Percentiles rank a stretch among this genome's conserved stretches.
Evolutionary conservation across 2,797 vertebrate species (phyloP).

Genomic region (Hippopotamyrus pictus): DNA sequence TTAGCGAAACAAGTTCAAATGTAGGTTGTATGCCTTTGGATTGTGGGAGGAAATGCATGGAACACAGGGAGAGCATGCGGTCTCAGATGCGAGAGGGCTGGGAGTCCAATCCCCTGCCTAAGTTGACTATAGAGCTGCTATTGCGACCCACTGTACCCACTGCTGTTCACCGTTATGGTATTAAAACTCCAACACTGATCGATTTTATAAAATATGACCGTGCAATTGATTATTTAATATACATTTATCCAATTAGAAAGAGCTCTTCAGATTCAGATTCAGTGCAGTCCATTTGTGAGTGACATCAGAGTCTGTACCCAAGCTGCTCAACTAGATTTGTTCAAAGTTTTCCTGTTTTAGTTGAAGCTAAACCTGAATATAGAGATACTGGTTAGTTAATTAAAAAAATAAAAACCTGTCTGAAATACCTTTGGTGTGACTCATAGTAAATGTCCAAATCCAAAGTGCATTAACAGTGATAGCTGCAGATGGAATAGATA

Average conservation of each 20-base stretch:
- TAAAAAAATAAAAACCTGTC: conserved; percentile 45
- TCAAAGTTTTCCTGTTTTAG: conserved; percentile 31
- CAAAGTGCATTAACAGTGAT: conserved; percentile 57
- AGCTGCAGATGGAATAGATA: conserved; percentile 38
- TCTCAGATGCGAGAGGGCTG: not conserved
- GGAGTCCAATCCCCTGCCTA: not conserved
- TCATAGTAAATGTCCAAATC: conserved; percentile 65
- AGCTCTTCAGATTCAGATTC: not conserved
- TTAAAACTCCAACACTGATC: not conserved
- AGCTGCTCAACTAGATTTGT: not conserved
- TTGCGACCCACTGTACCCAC: not conserved
- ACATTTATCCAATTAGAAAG: not conserved
- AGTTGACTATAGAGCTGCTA: not conserved
- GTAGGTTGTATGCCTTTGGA: not conserved
- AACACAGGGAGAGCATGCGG: not conserved
- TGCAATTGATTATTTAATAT: not conserved
- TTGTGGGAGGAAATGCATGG: not conserved
- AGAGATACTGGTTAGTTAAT: not conserved
- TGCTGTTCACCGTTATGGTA: not conserved
- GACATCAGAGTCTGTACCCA: not conserved
- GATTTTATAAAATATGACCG: not conserved
- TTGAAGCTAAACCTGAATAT: conserved; percentile 40
- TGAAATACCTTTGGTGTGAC: conserved; percentile 54
- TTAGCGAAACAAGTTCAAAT: not conserved
- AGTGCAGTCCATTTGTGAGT: not conserved